phyloP scores from a whole-genome alignment of 2,888 invertebrate species.

The Metopia argyrocephala region DNA sequence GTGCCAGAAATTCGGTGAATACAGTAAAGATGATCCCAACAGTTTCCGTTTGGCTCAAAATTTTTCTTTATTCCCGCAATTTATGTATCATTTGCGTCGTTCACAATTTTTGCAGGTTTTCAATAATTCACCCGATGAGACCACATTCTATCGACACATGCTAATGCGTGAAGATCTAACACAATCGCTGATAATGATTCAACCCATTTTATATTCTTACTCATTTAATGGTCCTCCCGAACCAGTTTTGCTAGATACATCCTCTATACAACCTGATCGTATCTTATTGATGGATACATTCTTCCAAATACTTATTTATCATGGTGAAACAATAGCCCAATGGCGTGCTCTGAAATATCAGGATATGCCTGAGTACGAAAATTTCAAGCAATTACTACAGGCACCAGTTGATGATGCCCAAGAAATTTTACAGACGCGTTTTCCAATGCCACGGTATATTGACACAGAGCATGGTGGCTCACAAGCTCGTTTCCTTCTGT shows the following conservation, averaged over 20 bases:
- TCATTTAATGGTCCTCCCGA: conserved; percentile 98
- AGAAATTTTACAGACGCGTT: conserved; percentile 95
- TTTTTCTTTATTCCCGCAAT: conserved; percentile 99
- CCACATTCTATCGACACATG: conserved; percentile 98
- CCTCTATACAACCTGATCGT: conserved; percentile 97
- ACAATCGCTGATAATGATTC: conserved; percentile 99
- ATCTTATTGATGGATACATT: conserved; percentile 99
- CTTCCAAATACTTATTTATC: conserved; percentile 99
- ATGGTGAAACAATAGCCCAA: conserved; percentile 98
- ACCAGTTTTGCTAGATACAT: conserved; percentile 97
- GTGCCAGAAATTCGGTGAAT: conserved; percentile 99
- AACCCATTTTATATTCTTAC: conserved; percentile 99
- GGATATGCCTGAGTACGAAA: conserved; percentile 97
- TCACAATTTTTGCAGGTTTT: conserved; percentile 99
- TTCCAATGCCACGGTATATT: conserved; percentile 99
- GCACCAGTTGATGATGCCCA: conserved; percentile 98
- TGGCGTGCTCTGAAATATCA: conserved; percentile 98
- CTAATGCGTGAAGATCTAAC: conserved; percentile 97
- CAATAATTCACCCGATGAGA: conserved; percentile 99
- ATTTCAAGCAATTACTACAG: conserved; percentile 93
- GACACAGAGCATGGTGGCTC: conserved; percentile 99
- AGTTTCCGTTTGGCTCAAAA: conserved; percentile 97
- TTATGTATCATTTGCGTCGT: conserved; percentile 98
- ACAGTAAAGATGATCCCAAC: conserved; percentile 97
- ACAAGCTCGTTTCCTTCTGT: conserved; percentile 97